These are phyloP conservation scores for Netta rufina DNA, from an alignment of 2,797 vertebrate genomes.

Conservation along the genomic window DNA sequence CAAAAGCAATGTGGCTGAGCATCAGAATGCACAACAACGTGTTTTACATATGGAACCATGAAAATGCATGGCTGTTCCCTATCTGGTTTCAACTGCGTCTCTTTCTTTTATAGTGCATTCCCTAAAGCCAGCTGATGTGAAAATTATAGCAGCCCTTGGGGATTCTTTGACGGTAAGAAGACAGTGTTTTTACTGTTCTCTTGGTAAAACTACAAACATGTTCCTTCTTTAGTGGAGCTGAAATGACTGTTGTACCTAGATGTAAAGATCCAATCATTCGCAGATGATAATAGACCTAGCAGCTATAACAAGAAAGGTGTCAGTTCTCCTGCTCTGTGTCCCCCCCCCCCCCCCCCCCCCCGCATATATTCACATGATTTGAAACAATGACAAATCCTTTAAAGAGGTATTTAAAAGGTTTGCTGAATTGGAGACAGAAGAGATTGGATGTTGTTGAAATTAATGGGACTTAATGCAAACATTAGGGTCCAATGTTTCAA, in stretches of 20 bases:
- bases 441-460: background rate
- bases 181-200: background rate
- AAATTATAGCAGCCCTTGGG: constrained; percentile 88
- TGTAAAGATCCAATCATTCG: background rate
- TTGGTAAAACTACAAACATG: background rate
- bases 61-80: background rate
- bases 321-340: background rate
- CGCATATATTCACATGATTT: background rate
- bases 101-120: constrained; percentile 82
- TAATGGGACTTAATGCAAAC: background rate
- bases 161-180: constrained; percentile 90
- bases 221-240: background rate
- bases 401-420: background rate
- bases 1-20: background rate
- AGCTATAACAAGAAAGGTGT: background rate
- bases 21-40: background rate
- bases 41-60: background rate
- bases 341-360: background rate
- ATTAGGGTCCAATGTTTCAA: background rate
- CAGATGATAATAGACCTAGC: background rate
- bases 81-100: background rate
- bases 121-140: constrained; percentile 88
- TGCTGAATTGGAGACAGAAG: background rate
- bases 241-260: background rate
- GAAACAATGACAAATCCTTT: background rate